phyloP scores from a whole-genome alignment of 2,888 invertebrate species.

The Calameuta pallipes region DNA sequence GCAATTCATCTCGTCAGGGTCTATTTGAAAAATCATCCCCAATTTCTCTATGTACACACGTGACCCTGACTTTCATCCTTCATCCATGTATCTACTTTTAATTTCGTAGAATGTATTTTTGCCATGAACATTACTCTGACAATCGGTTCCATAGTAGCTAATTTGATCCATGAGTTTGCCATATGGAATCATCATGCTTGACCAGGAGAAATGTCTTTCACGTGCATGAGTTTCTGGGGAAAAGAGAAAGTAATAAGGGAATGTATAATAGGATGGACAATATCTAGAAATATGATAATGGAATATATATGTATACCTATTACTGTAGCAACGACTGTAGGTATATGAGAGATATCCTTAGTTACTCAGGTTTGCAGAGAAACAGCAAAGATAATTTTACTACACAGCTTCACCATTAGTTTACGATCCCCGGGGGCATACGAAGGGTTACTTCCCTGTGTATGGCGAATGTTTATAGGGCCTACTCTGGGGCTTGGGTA shows the following conservation, averaged over 20 bases:
- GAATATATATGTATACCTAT: not conserved
- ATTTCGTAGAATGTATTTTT: not conserved
- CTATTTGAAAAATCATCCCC: not conserved
- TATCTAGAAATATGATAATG: not conserved
- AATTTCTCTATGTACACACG: not conserved
- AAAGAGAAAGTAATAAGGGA: not conserved
- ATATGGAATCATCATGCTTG: not conserved
- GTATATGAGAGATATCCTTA: constrained; percentile 1
- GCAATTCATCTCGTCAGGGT: not conserved
- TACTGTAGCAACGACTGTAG: constrained; percentile 8
- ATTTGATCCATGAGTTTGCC: not conserved
- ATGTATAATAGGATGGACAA: not conserved
- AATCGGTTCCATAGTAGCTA: not conserved
- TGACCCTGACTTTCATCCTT: not conserved
- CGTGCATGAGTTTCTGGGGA: constrained; percentile 9
- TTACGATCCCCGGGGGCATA: constrained; percentile 56
- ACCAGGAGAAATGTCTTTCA: not conserved
- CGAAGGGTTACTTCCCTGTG: constrained; percentile 43
- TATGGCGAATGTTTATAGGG: constrained; percentile 41
- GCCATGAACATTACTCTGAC: no score
- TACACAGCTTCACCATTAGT: constrained; percentile 54
- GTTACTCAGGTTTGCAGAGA: constrained; percentile 15
- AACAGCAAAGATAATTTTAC: constrained; percentile 43
- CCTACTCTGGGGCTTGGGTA: constrained; percentile 39
- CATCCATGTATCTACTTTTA: not conserved